Evolutionary conservation across 2,888 invertebrate species (phyloP).

Genomic region (Apeira syringaria): DNA sequence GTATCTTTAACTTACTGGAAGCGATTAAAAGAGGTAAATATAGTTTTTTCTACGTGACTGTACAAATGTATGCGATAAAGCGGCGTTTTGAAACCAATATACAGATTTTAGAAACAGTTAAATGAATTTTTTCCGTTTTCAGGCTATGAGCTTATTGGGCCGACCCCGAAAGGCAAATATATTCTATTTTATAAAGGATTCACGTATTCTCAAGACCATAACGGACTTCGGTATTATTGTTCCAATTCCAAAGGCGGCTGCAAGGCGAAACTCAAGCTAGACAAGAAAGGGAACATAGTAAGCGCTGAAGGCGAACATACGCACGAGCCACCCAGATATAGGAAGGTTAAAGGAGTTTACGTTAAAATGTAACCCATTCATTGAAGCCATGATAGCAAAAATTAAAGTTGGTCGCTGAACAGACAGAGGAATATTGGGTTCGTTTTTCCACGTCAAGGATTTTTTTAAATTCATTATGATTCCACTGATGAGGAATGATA

Average conservation of each 20-base stretch:
- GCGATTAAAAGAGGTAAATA: too few species aligned
- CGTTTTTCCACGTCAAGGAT: too few species aligned
- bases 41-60: too few species aligned
- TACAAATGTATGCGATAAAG: too few species aligned
- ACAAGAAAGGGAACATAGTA: neutral
- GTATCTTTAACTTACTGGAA: too few species aligned
- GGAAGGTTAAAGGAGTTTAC: neutral
- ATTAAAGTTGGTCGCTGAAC: too few species aligned
- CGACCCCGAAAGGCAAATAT: constrained; percentile 7
- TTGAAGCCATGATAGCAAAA: too few species aligned
- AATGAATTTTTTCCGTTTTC: neutral
- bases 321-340: neutral
- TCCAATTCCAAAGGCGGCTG: constrained; percentile 7
- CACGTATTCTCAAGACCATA: constrained; percentile 7
- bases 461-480: too few species aligned
- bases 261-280: constrained; percentile 8
- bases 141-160: constrained; percentile 12
- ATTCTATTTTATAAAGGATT: constrained; percentile 7
- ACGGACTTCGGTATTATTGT: constrained; percentile 10
- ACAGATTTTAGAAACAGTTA: too few species aligned
- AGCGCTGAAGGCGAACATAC: neutral
- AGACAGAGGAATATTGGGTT: too few species aligned
- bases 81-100: too few species aligned
- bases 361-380: neutral
- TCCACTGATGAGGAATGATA: too few species aligned